Evolutionary conservation across 2,113 vertebrate species (phyloP).

Genomic region (Microtus oregoni): DNA sequence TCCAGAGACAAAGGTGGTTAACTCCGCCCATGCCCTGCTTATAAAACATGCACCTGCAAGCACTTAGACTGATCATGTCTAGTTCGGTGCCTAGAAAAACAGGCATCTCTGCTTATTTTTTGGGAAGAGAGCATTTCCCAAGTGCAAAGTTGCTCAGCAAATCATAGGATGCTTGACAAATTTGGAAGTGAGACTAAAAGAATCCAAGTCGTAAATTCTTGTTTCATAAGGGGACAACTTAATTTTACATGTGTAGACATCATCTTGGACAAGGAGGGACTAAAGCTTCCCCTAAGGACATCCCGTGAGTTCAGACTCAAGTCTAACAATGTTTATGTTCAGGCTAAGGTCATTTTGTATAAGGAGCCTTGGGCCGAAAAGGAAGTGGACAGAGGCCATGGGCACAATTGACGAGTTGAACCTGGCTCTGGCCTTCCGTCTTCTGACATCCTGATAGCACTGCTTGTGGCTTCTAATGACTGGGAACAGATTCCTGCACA

Average conservation of each 20-base stretch:
- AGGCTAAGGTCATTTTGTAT: neutral
- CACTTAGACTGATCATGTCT: neutral
- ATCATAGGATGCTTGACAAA: conserved; percentile 53
- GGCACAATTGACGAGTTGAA: neutral
- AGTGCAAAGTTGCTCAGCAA: conserved; percentile 25
- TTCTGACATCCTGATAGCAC: neutral
- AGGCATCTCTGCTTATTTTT: conserved; percentile 26
- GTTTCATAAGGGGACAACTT: conserved; percentile 39
- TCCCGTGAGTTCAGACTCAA: neutral
- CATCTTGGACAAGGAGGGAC: conserved; percentile 18
- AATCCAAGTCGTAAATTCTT: conserved; percentile 61
- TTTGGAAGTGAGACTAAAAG: conserved; percentile 64
- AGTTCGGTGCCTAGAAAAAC: conserved; percentile 44
- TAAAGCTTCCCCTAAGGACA: conserved; percentile 10
- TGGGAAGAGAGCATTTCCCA: conserved; percentile 46
- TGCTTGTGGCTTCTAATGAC: neutral
- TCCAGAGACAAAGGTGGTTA: conserved; percentile 52
- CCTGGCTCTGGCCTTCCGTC: neutral
- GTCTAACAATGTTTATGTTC: neutral
- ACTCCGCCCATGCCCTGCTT: neutral
- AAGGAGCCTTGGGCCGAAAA: neutral
- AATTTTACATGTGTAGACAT: conserved; percentile 72
- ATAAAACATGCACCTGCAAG: conserved; percentile 76
- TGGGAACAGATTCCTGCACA: neutral
- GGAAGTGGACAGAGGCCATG: neutral